Conservation (phyloP, 2,113 vertebrate genomes). For the Trogon surrucura region DNA sequence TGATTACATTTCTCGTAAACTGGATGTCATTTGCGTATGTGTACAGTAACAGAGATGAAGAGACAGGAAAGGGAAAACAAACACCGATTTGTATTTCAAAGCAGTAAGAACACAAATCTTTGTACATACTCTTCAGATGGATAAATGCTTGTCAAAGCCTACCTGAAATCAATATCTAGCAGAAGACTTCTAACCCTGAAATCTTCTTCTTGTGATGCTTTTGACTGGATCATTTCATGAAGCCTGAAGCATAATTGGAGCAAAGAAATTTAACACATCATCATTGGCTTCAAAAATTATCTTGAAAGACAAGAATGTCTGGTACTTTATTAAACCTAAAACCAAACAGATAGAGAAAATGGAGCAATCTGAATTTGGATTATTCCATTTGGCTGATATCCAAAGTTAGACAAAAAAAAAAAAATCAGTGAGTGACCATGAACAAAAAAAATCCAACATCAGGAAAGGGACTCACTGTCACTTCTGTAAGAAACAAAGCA, state of each 20-base stretch:
- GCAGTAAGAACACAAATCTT: neutral
- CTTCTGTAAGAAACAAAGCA: neutral
- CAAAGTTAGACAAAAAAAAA: conserved; percentile 23
- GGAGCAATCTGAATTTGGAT: neutral
- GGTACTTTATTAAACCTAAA: neutral
- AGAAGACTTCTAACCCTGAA: conserved; percentile 84
- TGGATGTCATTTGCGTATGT: neutral
- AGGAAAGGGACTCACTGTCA: neutral
- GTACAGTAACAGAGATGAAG: neutral
- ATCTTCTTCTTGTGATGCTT: conserved; percentile 70
- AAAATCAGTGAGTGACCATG: neutral
- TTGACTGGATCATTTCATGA: conserved; percentile 89
- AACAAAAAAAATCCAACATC: neutral
- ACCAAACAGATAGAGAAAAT: neutral
- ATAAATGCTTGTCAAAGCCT: neutral
- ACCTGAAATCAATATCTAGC: conserved; percentile 98
- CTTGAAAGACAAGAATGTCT: neutral
- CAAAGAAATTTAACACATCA: conserved; percentile 48
- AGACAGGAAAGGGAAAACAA: neutral
- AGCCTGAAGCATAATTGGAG: conserved; percentile 79
- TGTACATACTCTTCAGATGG: neutral
- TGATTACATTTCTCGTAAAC: neutral
- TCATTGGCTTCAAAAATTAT: conserved; percentile 9
- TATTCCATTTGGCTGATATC: neutral
- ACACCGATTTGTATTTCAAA: neutral